Evolutionary conservation across 2,888 invertebrate species (phyloP).

Genomic region (Mellilla xanthometata): DNA sequence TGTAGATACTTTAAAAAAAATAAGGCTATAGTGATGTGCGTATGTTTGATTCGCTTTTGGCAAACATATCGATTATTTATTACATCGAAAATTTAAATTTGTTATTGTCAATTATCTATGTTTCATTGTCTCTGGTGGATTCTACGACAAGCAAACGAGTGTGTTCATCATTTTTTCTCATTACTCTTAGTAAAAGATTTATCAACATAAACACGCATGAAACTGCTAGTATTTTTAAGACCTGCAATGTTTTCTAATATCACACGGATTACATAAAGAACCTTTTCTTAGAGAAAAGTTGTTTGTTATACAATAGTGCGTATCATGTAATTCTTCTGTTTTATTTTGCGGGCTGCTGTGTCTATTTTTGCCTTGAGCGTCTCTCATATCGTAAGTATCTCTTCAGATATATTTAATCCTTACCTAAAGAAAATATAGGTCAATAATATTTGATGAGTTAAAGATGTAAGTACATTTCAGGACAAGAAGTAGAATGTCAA

Average conservation of each 20-base stretch:
- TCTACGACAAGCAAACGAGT: background rate
- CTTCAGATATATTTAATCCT: background rate
- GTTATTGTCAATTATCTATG: too few species aligned
- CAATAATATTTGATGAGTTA: slow-evolving; percentile 1
- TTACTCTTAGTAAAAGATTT: background rate
- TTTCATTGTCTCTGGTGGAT: background rate
- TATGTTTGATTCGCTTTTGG: too few species aligned
- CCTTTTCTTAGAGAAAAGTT: slow-evolving; percentile 47
- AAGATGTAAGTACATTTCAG: background rate
- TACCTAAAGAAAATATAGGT: too few species aligned
- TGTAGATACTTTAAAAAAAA: too few species aligned
- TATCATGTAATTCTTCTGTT: slow-evolving; percentile 75
- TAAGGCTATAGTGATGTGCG: too few species aligned
- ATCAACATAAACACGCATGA: slow-evolving; percentile 15
- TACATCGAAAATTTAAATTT: too few species aligned
- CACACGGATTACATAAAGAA: slow-evolving; percentile 32
- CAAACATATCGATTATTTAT: too few species aligned
- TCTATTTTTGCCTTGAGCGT: slow-evolving; percentile 64
- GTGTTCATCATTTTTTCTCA: background rate
- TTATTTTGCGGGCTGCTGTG: slow-evolving; percentile 63
- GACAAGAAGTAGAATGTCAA: slow-evolving; percentile 50
- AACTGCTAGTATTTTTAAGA: slow-evolving; percentile 36
- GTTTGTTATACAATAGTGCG: slow-evolving; percentile 47
- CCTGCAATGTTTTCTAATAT: slow-evolving; percentile 27
- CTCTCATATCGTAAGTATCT: slow-evolving; percentile 51